Conservation (phyloP, 1,140 invertebrate genomes). For the Zaprionus camerounensis region DNA sequence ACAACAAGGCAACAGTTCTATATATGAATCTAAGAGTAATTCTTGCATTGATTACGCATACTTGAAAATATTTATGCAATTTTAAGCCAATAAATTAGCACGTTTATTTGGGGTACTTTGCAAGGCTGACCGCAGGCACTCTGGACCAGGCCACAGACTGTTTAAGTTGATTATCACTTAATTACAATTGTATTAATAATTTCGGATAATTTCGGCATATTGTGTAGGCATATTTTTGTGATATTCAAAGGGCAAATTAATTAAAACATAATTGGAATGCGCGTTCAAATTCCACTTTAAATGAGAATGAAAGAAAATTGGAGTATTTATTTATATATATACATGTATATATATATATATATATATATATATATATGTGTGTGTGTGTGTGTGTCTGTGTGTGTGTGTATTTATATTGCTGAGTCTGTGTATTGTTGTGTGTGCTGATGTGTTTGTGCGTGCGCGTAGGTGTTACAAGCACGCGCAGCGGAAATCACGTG, state of each 20-base stretch:
- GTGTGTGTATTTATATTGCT: background rate
- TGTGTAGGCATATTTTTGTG: background rate
- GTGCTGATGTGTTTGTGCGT: slow-evolving; percentile 7
- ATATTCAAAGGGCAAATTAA: slow-evolving; percentile 39
- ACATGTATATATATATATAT: background rate
- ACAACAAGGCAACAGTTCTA: no score
- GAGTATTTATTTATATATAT: background rate
- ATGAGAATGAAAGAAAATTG: background rate
- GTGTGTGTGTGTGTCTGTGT: background rate
- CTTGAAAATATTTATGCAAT: background rate
- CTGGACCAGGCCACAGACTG: background rate
- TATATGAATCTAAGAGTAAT: background rate
- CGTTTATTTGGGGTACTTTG: background rate
- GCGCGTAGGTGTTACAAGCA: slow-evolving; percentile 70
- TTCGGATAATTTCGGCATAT: background rate
- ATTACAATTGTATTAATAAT: slow-evolving; percentile 1
- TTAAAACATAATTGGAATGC: slow-evolving; percentile 27
- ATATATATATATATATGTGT: background rate
- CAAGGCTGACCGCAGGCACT: background rate
- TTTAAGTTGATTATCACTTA: background rate
- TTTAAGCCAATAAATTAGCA: background rate
- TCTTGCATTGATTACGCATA: background rate
- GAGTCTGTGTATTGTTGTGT: background rate
- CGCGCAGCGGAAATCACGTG: slow-evolving; percentile 79
- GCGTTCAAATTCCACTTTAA: slow-evolving; percentile 41